Conservation (phyloP, 2,797 vertebrate genomes). For the Choloepus didactylus region DNA sequence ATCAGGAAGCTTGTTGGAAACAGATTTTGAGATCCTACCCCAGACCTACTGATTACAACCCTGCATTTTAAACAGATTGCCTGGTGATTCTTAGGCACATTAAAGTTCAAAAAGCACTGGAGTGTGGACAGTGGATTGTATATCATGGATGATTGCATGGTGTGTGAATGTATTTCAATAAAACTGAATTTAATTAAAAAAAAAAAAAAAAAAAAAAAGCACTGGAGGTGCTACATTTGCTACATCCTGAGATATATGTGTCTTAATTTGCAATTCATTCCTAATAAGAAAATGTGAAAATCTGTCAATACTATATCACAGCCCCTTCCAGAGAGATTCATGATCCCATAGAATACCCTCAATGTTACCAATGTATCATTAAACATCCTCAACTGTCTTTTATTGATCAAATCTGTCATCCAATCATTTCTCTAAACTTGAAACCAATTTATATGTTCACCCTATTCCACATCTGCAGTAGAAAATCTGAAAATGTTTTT, state of each 20-base stretch:
- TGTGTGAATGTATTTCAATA: too few species aligned
- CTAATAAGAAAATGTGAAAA: neutral
- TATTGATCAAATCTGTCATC: neutral
- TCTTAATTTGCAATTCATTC: slow-evolving; percentile 42
- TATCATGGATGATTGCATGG: too few species aligned
- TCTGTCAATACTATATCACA: neutral
- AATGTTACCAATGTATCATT: neutral
- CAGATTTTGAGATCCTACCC: neutral
- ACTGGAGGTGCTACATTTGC: neutral
- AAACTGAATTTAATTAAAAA: too few species aligned
- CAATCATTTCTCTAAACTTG: slow-evolving; percentile 53
- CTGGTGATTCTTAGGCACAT: neutral
- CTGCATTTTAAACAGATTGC: slow-evolving; percentile 3
- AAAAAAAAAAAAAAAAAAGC: neutral
- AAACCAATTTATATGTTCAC: neutral
- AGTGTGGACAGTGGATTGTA: too few species aligned
- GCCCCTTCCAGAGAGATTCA: neutral
- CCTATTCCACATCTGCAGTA: neutral
- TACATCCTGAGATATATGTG: neutral
- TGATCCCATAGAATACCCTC: neutral
- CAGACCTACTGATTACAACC: neutral
- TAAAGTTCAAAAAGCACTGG: slow-evolving; percentile 7
- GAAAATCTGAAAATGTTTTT: slow-evolving; percentile 16
- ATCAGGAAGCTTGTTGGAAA: neutral
- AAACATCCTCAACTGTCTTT: neutral